Percentiles rank a stretch among this genome's conserved stretches.
phyloP scores from a whole-genome alignment of 2,888 invertebrate genomes.

The Leucania comma region DNA sequence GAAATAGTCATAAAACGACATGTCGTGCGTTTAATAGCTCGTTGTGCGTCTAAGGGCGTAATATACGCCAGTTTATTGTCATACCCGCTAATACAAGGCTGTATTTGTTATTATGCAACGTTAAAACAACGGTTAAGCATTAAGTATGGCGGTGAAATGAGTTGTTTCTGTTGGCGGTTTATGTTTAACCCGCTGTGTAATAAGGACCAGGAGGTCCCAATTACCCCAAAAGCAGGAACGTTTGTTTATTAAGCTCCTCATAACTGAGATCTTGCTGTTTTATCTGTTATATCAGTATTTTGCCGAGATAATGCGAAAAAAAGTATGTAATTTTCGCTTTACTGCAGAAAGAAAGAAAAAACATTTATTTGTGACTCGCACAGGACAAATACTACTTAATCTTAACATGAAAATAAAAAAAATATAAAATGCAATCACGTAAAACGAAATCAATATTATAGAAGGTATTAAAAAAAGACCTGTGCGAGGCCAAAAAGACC shows the following conservation, averaged over 20 bases:
- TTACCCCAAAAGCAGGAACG: neutral
- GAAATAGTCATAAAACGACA: constrained; percentile 63
- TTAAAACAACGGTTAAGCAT: constrained; percentile 52
- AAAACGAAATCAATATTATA: too few relatives aligned
- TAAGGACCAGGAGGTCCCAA: neutral
- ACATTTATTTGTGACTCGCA: too few relatives aligned
- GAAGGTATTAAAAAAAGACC: too few relatives aligned
- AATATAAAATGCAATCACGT: too few relatives aligned
- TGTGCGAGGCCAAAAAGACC: too few relatives aligned
- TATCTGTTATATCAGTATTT: neutral
- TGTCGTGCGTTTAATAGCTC: constrained; percentile 63
- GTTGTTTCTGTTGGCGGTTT: constrained; percentile 16
- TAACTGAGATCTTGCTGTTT: neutral
- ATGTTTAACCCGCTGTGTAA: constrained; percentile 18
- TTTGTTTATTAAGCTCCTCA: constrained; percentile 20
- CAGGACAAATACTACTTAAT: too few relatives aligned
- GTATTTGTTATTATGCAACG: constrained; percentile 51
- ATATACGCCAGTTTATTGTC: constrained; percentile 54
- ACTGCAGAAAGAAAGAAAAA: too few relatives aligned
- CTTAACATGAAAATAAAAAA: too few relatives aligned
- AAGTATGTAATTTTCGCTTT: neutral
- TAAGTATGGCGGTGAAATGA: constrained; percentile 41
- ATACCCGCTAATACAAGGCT: constrained; percentile 53
- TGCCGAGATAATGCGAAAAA: neutral
- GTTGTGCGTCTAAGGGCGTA: constrained; percentile 48